phyloP scores from a whole-genome alignment of 2,113 vertebrate genomes.

The Macaca nemestrina region DNA sequence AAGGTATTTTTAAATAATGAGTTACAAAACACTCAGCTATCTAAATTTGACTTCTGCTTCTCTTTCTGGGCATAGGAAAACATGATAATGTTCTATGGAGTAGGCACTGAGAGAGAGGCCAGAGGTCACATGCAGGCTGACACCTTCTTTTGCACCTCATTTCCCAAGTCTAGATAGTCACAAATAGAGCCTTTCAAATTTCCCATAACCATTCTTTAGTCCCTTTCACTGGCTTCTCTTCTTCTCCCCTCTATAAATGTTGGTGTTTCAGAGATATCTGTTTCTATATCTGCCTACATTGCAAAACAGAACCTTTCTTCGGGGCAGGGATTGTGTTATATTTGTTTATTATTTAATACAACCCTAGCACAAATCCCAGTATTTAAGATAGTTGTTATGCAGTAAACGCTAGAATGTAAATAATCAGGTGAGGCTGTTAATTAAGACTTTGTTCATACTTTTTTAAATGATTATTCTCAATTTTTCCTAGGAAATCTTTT shows the following conservation, averaged over 20 bases:
- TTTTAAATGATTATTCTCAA: constrained; percentile 47
- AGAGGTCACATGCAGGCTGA: neutral
- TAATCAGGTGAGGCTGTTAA: neutral
- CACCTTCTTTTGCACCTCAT: neutral
- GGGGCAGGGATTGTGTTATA: neutral
- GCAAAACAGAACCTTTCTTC: neutral
- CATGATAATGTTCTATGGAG: neutral
- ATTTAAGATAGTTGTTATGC: neutral
- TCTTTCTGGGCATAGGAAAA: neutral
- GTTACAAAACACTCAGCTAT: neutral
- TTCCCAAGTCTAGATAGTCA: neutral
- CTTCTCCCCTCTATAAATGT: neutral
- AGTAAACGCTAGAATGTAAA: neutral
- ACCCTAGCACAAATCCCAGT: neutral
- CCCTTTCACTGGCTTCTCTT: neutral
- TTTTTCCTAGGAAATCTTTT: constrained; percentile 90
- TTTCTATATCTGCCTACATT: neutral
- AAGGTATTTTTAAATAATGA: neutral
- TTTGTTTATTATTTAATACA: neutral
- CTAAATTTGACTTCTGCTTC: neutral
- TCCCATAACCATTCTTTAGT: neutral
- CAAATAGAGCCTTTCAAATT: neutral
- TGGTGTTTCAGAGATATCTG: neutral
- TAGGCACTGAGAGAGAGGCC: neutral
- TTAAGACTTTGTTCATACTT: neutral